Evolutionary conservation across 1,140 invertebrate species (phyloP).

Genomic region (Aplysia californica): DNA sequence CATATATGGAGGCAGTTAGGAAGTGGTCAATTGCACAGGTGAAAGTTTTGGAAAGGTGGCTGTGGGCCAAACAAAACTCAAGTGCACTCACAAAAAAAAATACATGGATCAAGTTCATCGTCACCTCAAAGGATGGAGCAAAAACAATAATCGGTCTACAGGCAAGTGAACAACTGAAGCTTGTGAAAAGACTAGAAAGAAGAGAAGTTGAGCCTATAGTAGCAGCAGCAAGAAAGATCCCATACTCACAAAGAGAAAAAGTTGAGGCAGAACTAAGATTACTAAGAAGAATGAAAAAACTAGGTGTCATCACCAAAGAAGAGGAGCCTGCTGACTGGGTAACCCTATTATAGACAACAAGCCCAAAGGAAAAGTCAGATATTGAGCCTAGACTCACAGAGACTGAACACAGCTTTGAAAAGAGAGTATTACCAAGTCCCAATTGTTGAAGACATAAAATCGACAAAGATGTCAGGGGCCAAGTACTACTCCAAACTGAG

Average conservation of each 20-base stretch:
- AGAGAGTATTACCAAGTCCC: slow-evolving; percentile 30
- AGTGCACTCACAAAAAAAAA: too few relatives aligned
- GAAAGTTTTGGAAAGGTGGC: too few relatives aligned
- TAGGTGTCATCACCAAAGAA: slow-evolving; percentile 40
- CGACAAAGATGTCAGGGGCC: too few relatives aligned
- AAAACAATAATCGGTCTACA: too few relatives aligned
- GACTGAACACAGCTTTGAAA: slow-evolving; percentile 35
- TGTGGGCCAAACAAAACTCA: too few relatives aligned
- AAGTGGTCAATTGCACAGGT: too few relatives aligned
- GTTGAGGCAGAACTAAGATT: slow-evolving; percentile 32
- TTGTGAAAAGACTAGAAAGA: too few relatives aligned
- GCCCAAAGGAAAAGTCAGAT: slow-evolving; percentile 52
- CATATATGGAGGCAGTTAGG: too few relatives aligned
- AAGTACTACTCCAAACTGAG: slow-evolving; percentile 42
- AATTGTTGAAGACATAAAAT: slow-evolving; percentile 31
- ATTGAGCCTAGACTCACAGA: slow-evolving; percentile 35
- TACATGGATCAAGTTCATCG: too few relatives aligned
- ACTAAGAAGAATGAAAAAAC: slow-evolving; percentile 36
- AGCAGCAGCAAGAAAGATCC: slow-evolving; percentile 49
- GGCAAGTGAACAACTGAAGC: too few relatives aligned
- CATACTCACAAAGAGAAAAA: slow-evolving; percentile 33
- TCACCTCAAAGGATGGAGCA: too few relatives aligned
- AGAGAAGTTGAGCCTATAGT: slow-evolving; percentile 37
- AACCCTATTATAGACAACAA: slow-evolving; percentile 67
- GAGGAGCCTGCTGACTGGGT: slow-evolving; percentile 68